phyloP scores from a whole-genome alignment of 35 echinoderm and acorn worm species.

The Strongylocentrotus purpuratus region DNA sequence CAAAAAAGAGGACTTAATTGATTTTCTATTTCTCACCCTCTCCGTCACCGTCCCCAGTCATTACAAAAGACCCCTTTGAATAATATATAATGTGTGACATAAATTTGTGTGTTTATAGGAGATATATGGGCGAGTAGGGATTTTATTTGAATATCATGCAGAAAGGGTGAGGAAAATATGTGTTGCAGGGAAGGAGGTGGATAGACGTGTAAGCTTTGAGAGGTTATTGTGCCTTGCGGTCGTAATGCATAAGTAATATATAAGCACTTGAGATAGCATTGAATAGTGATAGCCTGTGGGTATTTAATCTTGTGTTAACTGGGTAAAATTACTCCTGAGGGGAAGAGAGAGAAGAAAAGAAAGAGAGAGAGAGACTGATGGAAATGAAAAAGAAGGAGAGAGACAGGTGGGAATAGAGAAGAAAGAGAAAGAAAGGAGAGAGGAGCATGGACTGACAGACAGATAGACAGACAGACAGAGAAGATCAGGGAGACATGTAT shows the following conservation, averaged over 20 bases:
- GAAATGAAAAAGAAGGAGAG: background rate
- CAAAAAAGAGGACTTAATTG: conserved; percentile 11
- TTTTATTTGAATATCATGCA: background rate
- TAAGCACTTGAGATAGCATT: background rate
- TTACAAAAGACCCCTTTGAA: background rate
- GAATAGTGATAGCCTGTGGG: background rate
- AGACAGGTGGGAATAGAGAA: background rate
- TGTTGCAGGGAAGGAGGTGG: background rate
- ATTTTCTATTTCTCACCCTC: background rate
- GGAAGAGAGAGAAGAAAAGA: background rate
- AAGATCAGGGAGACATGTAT: background rate
- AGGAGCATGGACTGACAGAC: background rate
- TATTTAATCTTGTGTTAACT: background rate
- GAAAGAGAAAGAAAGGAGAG: background rate
- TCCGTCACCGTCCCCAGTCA: background rate
- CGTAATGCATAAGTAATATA: conserved; percentile 44
- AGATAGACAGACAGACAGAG: background rate
- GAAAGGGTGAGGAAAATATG: background rate
- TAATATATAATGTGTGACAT: background rate
- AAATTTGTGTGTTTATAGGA: background rate
- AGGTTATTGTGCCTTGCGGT: conserved; percentile 29
- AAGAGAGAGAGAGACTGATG: background rate
- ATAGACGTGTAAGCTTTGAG: background rate
- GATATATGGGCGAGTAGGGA: background rate
- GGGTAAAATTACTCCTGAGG: background rate